A percentile compares a stretch with the other conserved stretches of the same genome.
Evolutionary conservation across 1,140 invertebrate genomes (phyloP).

Genomic region (Drosophila navojoa): DNA sequence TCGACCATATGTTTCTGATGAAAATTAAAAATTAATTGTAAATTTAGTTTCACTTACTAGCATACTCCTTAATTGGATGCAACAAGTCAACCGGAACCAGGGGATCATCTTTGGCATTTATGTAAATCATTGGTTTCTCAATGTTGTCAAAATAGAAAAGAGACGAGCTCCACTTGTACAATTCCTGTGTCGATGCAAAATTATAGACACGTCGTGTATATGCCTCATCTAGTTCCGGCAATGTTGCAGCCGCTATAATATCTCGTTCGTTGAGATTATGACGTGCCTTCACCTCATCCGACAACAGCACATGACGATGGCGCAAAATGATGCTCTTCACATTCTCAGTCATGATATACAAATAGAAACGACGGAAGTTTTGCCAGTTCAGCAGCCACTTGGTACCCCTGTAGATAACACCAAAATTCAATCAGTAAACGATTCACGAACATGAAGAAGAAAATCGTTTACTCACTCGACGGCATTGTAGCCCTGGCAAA

Average conservation of each 20-base stretch:
- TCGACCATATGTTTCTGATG: neutral
- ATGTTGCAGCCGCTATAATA: constrained; percentile 92
- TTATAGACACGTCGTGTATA: constrained; percentile 92
- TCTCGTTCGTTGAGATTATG: constrained; percentile 90
- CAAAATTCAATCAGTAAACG: neutral
- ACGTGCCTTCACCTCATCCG: constrained; percentile 89
- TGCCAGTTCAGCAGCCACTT: constrained; percentile 93
- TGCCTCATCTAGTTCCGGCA: constrained; percentile 94
- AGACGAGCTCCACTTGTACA: constrained; percentile 93
- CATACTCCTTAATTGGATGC: constrained; percentile 89
- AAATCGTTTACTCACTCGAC: constrained; percentile 87
- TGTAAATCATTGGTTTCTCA: constrained; percentile 92
- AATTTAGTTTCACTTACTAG: constrained; percentile 86
- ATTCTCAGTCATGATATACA: constrained; percentile 97
- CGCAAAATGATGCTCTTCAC: constrained; percentile 92
- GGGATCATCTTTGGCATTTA: constrained; percentile 95
- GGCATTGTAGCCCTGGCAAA: constrained; percentile 96
- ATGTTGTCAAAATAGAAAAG: constrained; percentile 91
- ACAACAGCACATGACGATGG: constrained; percentile 90
- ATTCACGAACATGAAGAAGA: neutral
- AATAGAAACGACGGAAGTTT: constrained; percentile 93
- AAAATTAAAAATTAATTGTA: neutral
- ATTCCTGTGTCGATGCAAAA: constrained; percentile 90
- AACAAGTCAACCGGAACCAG: constrained; percentile 91
- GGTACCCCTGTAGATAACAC: constrained; percentile 86